Base-by-base conservation (phyloP, 2,797 vertebrate genomes). In the Gila robusta region DNA sequence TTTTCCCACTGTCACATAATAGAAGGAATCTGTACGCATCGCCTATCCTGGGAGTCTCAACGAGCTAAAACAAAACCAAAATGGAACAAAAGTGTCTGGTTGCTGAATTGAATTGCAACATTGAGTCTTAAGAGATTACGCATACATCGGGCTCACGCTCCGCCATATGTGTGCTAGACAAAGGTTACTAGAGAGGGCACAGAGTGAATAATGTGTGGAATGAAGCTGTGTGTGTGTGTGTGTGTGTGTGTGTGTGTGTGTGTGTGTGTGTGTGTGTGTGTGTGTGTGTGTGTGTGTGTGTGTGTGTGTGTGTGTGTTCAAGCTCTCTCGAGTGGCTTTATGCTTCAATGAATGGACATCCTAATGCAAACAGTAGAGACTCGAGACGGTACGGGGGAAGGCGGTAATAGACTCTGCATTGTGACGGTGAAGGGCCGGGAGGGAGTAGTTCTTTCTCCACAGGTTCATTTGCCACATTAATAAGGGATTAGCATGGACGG, bases 391-490 rank as follows among this genome's bases (percentile, higher is more conserved):
- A 79, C 67, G 72, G 49, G 93, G 94, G 54, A 73, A 26, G 39
- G 37, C 19, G 92, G 90, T 92, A 94, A 96, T 96, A 96, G 95
- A 94, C 9, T 92, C 56, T 86, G 93, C 89, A 91, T 90, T 96
- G 94, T 94, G 95, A 96, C 95, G 95, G 95, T 95, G 91, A 92
- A 95, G 79, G 82, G 94, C 95, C 94, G 96, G 93, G 91, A 87
- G 87, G 94, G 96, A 92, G 94, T 92, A 88, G 93, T 94, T 95
- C 94, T 94, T 94, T 91, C 96, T 96, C 95, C 92, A 92, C 95
- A 93, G 95, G 91, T 97, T 95, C 91, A 94, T 96, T 95, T 94
- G 93, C 92, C 94, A 95, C 94, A 95, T 96, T 95, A 96, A 94
- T 97, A 95, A 93, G 92, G 94, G 95, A 96, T 97, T 97, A 97